Evolutionary conservation across 2,113 vertebrate species (phyloP), one percentile per base, ranked within the genome.

Genomic region (Nanorana parkeri): DNA sequence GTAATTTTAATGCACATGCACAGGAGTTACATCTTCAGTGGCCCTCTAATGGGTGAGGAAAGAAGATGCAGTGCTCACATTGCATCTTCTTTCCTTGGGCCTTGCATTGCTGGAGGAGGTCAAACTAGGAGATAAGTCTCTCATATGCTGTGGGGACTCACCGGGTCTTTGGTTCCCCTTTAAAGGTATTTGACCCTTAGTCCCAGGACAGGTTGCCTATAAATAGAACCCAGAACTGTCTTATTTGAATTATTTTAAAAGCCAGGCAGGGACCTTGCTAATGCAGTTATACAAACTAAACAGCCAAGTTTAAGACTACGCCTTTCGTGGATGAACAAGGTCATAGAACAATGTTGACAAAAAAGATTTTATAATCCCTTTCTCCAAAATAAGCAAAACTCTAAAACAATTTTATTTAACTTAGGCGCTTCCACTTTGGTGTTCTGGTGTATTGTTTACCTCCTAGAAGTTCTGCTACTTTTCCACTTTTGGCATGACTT

Each of bases 361-460:
- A 83, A 81, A 76, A 83, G 80, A 83, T 83, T 76, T 83, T 72
- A 76, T 41, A 83, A 83, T 83, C 64, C 72, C 51, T 60, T 76
- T 68, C 55, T 75, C 26, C 65, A 76, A 64, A 83, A 75, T 68
- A 83, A 76, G 80, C 80, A 76, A 76, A 68, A 52, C 63, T 83
- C 68, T 67, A 66, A 76, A 82, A 83, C 47, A 60, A 68, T 55
- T 36, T 81, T 76, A 61, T 83, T 76, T 83, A 66, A 83, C 80
- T 47, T 83, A 76, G 80, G 80, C 61, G 80, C 80, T 68, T 60
- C 52, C 64, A 68, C 52, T 60, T 68, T 76, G 64, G 63, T 58
- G 47, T 64, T 56, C 61, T 36, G 17, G 28, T 76, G 80, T 41
- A 76, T 28, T 68, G 73, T 75, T 75, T 75, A 58, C 71, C 71